Conservation (phyloP, 2,113 vertebrate species). For the Plecotus auritus region DNA sequence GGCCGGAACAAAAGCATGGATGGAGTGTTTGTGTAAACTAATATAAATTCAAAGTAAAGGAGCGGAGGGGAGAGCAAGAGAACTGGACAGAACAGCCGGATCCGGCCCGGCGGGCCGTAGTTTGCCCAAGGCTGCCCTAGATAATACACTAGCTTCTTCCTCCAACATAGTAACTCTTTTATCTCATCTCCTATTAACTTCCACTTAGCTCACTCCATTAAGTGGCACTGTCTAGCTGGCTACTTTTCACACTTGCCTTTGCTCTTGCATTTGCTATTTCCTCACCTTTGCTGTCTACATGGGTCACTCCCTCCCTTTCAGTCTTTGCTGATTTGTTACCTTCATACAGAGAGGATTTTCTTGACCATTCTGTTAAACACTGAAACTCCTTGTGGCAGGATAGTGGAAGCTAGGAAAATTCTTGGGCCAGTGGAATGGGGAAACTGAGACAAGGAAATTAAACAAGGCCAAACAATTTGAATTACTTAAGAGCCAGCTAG, state of each 20-base stretch:
- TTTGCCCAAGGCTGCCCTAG: no score
- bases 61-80: no score
- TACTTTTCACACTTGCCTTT: not conserved
- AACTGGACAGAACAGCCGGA: no score
- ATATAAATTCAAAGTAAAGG: no score
- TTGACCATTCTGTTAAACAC: not conserved
- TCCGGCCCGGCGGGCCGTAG: no score
- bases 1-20: no score
- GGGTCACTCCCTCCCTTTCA: not conserved
- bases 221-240: not conserved
- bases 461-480: not conserved
- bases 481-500: not conserved
- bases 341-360: not conserved
- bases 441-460: not conserved
- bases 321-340: not conserved
- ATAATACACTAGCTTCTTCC: not conserved
- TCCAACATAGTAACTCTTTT: not conserved
- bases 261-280: not conserved
- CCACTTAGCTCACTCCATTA: no score
- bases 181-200: not conserved
- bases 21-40: no score
- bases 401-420: not conserved
- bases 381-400: not conserved
- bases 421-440: not conserved
- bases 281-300: not conserved